Evolutionary conservation across 2,113 vertebrate genomes (phyloP), one percentile per base, ranked within the genome.

Genomic region (Sebastes schlegelii): DNA sequence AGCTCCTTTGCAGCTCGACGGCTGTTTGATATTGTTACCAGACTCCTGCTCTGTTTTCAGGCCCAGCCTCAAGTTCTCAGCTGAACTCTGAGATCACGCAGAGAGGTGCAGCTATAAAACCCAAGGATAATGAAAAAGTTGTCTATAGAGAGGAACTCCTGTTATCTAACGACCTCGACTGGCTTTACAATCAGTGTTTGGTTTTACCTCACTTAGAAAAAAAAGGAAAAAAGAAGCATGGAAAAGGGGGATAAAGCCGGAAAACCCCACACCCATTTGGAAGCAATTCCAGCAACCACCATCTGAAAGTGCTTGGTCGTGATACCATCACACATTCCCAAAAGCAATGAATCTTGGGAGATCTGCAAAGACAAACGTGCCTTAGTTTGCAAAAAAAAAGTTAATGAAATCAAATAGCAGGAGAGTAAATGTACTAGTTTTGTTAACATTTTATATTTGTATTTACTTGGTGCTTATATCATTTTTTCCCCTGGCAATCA

Each of bases 281-380:
- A 94, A 94, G 68, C 76, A 86, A 92, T 93, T 92, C 83, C 67
- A 87, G 85, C 69, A 75, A 69, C 86, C 76, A 19, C 75, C 88
- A 77, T 92, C 89, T 88, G 93, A 94, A 89, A 93, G 79, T 54
- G 75, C 55, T 92, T 83, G 90, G 74, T 82, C 42, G 57, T 90
- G 93, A 94, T 95, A 91, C 80, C 75, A 90, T 93, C 93, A 65
- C 75, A 85, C 88, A 92, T 89, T 92, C 89, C 88, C 86, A 49
- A 78, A 77, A 88, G 77, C 88, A 90, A 80, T 74, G 84, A 78
- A 89, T 90, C 86, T 89, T 67, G 60, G 83, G 65, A 88, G 85
- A 86, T 91, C 85, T 86, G 74, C 69, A 68, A 66, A 85, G 82
- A 91, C 72, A 88, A 88, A 86, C 51, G 3, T 48, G 57, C 54